Percentiles rank a stretch among this genome's conserved stretches.
Evolutionary conservation across 2,888 invertebrate genomes (phyloP).

Genomic region (Palloptera scutellata): DNA sequence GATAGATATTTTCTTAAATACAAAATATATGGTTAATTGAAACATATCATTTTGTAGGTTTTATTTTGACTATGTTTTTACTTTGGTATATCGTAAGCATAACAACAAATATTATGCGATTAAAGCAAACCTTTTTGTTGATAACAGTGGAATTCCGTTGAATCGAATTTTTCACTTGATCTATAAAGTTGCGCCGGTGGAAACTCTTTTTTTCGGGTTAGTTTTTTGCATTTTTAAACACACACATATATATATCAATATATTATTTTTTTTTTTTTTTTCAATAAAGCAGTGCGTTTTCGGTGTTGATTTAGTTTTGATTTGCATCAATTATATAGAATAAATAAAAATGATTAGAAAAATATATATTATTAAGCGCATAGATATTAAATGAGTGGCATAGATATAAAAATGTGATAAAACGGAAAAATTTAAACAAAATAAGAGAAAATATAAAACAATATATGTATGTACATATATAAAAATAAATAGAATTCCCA

Average conservation of each 20-base stretch:
- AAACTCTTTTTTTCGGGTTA: constrained; percentile 54
- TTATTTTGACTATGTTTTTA: constrained; percentile 35
- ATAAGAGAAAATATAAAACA: neutral
- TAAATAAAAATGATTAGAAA: constrained; percentile 21
- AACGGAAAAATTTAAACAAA: constrained; percentile 13
- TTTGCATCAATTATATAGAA: neutral
- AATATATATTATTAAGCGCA: neutral
- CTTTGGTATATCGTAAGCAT: constrained; percentile 1
- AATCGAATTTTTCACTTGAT: constrained; percentile 72
- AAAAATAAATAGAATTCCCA: no score
- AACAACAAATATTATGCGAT: constrained; percentile 24
- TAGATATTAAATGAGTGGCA: no score
- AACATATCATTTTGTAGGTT: neutral
- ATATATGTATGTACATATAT: no score
- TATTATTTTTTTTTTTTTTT: constrained; percentile 13
- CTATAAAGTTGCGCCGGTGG: constrained; percentile 70
- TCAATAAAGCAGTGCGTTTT: constrained; percentile 12
- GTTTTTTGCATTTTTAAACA: constrained; percentile 10
- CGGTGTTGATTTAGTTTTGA: constrained; percentile 6
- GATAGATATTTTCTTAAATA: neutral
- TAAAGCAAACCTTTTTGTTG: constrained; percentile 63
- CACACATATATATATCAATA: no score
- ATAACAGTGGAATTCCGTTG: constrained; percentile 68
- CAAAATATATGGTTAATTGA: constrained; percentile 17
- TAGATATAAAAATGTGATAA: no score